Evolutionary conservation across 2,888 invertebrate genomes (phyloP).

Genomic region (Eristalis pertinax): DNA sequence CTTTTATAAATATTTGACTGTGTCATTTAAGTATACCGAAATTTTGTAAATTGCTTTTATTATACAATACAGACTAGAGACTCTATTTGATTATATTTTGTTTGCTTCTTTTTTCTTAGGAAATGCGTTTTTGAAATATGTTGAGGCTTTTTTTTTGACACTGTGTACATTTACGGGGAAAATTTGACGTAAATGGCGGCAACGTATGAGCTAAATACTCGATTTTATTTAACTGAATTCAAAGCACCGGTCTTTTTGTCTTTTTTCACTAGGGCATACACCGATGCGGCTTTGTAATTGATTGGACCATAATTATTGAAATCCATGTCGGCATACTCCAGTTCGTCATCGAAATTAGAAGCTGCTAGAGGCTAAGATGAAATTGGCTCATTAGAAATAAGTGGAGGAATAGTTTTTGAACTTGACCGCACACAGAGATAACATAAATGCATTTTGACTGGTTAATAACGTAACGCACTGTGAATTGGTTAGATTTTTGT

Average conservation of each 20-base stretch:
- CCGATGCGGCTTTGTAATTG: constrained; percentile 94
- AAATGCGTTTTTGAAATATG: constrained; percentile 2
- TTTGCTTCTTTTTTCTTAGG: background rate
- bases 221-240: constrained; percentile 75
- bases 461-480: no score
- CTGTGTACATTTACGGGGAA: background rate
- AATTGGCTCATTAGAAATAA: background rate
- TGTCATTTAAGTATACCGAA: background rate
- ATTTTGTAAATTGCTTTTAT: background rate
- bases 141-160: background rate
- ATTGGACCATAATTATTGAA: constrained; percentile 95
- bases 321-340: constrained; percentile 95
- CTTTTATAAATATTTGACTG: background rate
- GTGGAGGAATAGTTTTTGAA: background rate
- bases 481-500: no score
- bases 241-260: constrained; percentile 80
- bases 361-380: constrained; percentile 88
- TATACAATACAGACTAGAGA: background rate
- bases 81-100: background rate
- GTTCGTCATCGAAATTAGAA: constrained; percentile 84
- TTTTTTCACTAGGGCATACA: constrained; percentile 89
- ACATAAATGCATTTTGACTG: background rate
- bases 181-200: background rate
- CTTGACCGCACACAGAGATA: background rate
- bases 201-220: background rate